These are phyloP conservation scores for Andricus grossulariae DNA, from an alignment of 1,140 invertebrate genomes.

Conservation along the genomic window DNA sequence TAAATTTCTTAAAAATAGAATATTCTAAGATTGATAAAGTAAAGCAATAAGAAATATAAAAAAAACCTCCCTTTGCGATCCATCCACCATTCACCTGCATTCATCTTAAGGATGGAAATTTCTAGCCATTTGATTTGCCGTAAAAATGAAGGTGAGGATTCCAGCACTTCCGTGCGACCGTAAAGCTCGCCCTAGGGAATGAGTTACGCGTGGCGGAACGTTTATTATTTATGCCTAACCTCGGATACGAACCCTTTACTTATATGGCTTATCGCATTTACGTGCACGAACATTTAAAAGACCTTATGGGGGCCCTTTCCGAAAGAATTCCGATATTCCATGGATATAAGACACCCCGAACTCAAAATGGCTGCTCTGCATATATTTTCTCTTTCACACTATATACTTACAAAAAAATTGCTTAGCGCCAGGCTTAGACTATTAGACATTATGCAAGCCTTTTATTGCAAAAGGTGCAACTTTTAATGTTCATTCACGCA, in stretches of 20 bases:
- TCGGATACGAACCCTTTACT: not conserved
- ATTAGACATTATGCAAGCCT: constrained; percentile 1
- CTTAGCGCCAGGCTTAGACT: not conserved
- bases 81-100: too few relatives aligned
- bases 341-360: too few relatives aligned
- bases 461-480: constrained; percentile 2
- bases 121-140: not conserved
- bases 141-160: not conserved
- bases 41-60: too few relatives aligned
- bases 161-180: constrained; percentile 1
- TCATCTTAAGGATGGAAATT: not conserved
- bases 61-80: too few relatives aligned
- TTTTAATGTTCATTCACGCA: constrained; percentile 26
- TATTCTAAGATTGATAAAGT: too few relatives aligned
- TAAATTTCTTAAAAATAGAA: too few relatives aligned
- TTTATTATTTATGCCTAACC: constrained; percentile 11
- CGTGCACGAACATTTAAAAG: too few relatives aligned
- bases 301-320: too few relatives aligned
- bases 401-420: not conserved
- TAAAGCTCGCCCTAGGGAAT: not conserved
- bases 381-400: not conserved
- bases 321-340: too few relatives aligned
- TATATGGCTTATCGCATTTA: not conserved
- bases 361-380: not conserved
- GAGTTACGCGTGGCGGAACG: not conserved